phyloP scores from a whole-genome alignment of 2,888 invertebrate genomes.

The Coenonympha glycerion region DNA sequence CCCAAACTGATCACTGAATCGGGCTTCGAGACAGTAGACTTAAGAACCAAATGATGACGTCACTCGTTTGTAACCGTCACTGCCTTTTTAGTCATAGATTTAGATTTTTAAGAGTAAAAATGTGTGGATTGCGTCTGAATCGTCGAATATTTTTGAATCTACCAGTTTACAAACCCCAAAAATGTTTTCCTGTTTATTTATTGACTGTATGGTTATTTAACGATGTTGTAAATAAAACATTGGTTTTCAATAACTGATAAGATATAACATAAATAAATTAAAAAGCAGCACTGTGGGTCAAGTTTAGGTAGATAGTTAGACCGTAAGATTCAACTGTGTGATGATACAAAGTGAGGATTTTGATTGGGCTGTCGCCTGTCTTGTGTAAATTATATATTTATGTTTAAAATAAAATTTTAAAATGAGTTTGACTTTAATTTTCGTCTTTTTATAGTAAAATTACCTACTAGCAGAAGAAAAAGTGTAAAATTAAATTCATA shows the following conservation, averaged over 20 bases:
- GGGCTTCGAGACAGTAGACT: constrained; percentile 69
- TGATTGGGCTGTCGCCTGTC: background rate
- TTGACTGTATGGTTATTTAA: background rate
- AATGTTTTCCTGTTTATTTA: background rate
- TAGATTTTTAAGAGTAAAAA: no score
- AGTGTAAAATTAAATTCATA: no score
- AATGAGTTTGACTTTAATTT: constrained; percentile 23
- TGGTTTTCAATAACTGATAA: background rate
- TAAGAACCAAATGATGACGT: constrained; percentile 31
- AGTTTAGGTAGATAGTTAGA: background rate
- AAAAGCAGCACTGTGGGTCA: no score
- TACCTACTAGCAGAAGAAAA: no score
- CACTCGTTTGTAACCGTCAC: constrained; percentile 29
- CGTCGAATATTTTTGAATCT: background rate
- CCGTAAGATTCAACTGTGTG: background rate
- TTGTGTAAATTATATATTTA: constrained; percentile 42
- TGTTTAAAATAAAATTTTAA: constrained; percentile 53
- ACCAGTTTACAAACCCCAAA: background rate
- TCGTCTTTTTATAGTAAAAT: background rate
- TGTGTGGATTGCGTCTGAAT: constrained; percentile 15
- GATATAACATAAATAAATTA: no score
- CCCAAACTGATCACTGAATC: constrained; percentile 61
- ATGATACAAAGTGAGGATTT: background rate
- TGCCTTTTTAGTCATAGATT: constrained; percentile 39
- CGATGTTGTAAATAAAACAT: background rate